These are phyloP conservation scores for Malacoctenus gilli DNA, from an alignment of 2,797 vertebrate species.

Conservation along the genomic window DNA sequence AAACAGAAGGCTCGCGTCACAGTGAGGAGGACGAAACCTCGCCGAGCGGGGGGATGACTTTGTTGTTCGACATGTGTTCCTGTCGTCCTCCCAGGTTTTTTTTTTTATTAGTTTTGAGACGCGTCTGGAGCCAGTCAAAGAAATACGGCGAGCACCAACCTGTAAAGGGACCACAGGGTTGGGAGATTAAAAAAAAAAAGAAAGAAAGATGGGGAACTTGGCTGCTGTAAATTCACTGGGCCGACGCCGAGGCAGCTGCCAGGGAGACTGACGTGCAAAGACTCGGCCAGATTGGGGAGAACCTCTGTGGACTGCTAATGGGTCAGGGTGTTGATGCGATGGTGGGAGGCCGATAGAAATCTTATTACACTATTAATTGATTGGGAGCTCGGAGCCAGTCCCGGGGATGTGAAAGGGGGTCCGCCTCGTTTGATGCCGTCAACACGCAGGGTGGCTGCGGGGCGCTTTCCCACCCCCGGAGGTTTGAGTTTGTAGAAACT, in stretches of 20 bases:
- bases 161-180: constrained; percentile 33
- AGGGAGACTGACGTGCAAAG: constrained; percentile 48
- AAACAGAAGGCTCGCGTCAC: too few relatives aligned
- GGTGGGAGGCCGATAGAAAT: constrained; percentile 34
- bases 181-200: constrained; percentile 11
- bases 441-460: background rate
- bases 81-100: constrained; percentile 1
- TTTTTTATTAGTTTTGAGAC: constrained; percentile 1
- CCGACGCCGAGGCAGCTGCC: constrained; percentile 32
- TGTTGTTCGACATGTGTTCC: constrained; percentile 3
- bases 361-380: constrained; percentile 42
- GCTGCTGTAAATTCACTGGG: constrained; percentile 28
- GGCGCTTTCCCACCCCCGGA: background rate
- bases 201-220: constrained; percentile 5
- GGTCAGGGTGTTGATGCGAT: constrained; percentile 54
- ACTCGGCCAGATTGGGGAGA: constrained; percentile 41
- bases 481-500: too few relatives aligned
- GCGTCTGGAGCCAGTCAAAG: constrained; percentile 4
- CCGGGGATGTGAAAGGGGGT: background rate
- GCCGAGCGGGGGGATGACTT: background rate
- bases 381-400: constrained; percentile 36
- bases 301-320: constrained; percentile 50
- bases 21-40: background rate
- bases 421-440: constrained; percentile 1
- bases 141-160: background rate